Conservation (phyloP, 1,140 invertebrate species). For the Littorina saxatilis region DNA sequence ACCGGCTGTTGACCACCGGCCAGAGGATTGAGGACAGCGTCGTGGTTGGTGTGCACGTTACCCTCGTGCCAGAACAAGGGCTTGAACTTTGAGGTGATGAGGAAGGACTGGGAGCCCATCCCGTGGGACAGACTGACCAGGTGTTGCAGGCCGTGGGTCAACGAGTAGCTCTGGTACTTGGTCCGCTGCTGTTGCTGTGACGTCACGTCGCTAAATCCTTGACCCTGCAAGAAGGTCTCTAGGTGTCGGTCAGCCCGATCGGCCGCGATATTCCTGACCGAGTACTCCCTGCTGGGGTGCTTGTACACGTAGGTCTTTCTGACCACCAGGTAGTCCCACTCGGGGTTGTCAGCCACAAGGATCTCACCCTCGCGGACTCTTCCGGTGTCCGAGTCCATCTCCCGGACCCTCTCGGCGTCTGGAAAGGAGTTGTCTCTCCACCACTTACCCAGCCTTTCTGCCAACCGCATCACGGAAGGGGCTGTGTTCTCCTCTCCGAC, state of each 20-base stretch:
- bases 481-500: background rate
- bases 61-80: background rate
- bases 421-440: background rate
- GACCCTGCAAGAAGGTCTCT: background rate
- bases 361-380: too few relatives aligned
- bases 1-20: too few relatives aligned
- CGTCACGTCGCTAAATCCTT: background rate
- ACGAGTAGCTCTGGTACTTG: background rate
- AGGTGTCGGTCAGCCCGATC: background rate
- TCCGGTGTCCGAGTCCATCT: too few relatives aligned
- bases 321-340: background rate
- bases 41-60: background rate
- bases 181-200: background rate
- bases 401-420: too few relatives aligned
- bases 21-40: too few relatives aligned
- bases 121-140: background rate
- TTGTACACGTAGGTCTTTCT: background rate
- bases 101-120: background rate
- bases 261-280: background rate
- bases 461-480: too few relatives aligned
- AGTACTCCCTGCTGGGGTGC: background rate
- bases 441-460: too few relatives aligned
- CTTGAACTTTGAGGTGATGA: background rate
- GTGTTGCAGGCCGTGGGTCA: background rate
- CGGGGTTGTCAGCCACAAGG: background rate